Evolutionary conservation across 1,140 invertebrate species (phyloP), one percentile per base, ranked within the genome.

Genomic region (Zaprionus ornatus): DNA sequence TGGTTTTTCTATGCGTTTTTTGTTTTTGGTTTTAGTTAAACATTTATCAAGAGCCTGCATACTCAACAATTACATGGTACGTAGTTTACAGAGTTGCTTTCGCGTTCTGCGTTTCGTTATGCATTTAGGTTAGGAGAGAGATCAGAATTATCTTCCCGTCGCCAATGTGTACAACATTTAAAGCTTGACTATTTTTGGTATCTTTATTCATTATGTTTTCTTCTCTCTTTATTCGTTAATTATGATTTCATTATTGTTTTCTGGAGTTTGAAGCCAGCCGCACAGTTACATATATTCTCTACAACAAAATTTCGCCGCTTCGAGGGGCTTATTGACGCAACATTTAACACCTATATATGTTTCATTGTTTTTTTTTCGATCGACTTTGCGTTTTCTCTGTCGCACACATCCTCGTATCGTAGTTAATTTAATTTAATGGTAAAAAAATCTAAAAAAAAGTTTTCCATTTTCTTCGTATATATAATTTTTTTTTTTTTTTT

Each of bases 361-460:
- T 52, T 78, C 10, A 52, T 45, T 64, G 37, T 56, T 10, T 55
- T 56, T 10, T 55, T 1, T 48, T 25, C 48, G 32, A 59, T 59
- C 12, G 29, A 48, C 54, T 37, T 52, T 56, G 52, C 45, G 19
- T 23, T 64, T 27, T 35, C 35, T 25, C 17, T 57, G 56, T 17
- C 25, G 45, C 62, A 48, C 50, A 50, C 25, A 56, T 17, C 42
- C 61, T 35, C 61, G 12, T 64, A 60, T 60, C 32, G 45, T 52
- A 60, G 21, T 62, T 63, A 70, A 63, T 77, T 76, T 79, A 85
- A 71, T 59, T 81, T 84, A 81, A 81, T 85, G 76, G 78, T 86
- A 86, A 85, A 85, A 85, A 85, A 85, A 86, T 82, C 54, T 65
- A 72, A 86, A 86, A 86, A 84, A 86, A 86, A 64, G 23, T 55